Evolutionary conservation across 2,113 vertebrate species (phyloP).

Genomic region (Neolamprologus tretocephalus): DNA sequence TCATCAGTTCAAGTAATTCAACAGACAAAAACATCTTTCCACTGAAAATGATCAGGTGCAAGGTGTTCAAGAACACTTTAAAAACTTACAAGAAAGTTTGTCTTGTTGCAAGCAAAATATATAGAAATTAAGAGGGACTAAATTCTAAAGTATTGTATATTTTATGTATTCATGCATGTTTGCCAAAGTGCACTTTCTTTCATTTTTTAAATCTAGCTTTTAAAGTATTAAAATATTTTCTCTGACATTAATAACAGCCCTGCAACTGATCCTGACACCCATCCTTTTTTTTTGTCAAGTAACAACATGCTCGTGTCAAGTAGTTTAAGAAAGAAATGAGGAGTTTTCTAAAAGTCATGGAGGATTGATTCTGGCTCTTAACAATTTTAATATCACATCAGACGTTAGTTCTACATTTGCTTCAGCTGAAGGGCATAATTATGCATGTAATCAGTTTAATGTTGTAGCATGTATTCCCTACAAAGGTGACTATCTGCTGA

Average conservation of each 20-base stretch:
- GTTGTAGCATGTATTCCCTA: background rate
- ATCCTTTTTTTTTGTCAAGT: background rate
- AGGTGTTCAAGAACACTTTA: background rate
- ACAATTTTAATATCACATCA: background rate
- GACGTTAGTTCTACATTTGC: background rate
- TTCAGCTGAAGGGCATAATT: background rate
- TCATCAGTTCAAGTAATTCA: background rate
- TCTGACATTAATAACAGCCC: background rate
- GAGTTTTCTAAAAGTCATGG: background rate
- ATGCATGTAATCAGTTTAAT: background rate
- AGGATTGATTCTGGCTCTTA: background rate
- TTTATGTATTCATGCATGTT: background rate
- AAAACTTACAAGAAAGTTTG: background rate
- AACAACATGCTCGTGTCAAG: background rate
- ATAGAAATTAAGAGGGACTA: background rate
- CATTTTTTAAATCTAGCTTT: background rate
- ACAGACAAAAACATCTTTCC: background rate
- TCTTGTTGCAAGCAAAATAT: background rate
- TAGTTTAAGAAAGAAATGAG: background rate
- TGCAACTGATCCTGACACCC: background rate
- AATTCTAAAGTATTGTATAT: background rate
- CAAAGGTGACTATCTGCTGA: background rate
- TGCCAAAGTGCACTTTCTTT: background rate
- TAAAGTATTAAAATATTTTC: background rate
- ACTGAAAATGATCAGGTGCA: background rate